Evolutionary conservation across 2,797 vertebrate species (phyloP).

Genomic region (Pteronotus mesoamericanus): DNA sequence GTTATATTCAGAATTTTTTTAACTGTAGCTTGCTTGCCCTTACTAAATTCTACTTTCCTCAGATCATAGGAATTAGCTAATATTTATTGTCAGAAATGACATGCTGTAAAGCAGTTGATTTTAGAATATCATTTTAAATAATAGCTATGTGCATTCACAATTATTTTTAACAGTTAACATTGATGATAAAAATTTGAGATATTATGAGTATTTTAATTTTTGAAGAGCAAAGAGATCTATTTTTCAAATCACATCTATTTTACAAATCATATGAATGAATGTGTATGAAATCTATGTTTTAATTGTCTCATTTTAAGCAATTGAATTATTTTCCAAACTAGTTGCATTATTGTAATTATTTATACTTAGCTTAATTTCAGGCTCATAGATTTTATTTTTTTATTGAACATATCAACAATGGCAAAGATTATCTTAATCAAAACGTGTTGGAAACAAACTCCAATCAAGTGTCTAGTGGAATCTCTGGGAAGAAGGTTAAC

Average conservation of each 20-base stretch:
- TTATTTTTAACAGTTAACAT: neutral
- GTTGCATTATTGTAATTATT: neutral
- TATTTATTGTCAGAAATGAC: neutral
- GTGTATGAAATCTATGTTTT: neutral
- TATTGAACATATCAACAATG: constrained; percentile 59
- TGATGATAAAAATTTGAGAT: neutral
- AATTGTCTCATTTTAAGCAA: neutral
- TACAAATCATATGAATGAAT: neutral
- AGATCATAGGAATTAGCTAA: neutral
- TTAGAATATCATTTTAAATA: neutral
- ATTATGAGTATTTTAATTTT: neutral
- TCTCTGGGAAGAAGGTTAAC: constrained; percentile 77
- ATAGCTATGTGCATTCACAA: neutral
- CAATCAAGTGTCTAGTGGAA: constrained; percentile 68
- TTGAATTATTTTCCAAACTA: neutral
- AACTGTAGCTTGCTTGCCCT: neutral
- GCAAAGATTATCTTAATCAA: constrained; percentile 69
- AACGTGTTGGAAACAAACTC: constrained; percentile 74
- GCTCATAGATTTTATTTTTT: constrained; percentile 75
- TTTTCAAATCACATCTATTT: neutral
- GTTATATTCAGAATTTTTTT: neutral
- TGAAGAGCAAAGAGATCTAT: neutral
- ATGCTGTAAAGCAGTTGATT: neutral
- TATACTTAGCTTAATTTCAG: constrained; percentile 61
- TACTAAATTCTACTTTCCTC: neutral